These are phyloP conservation scores for Patagioenas fasciata DNA, from an alignment of 2,113 vertebrate genomes.

Conservation along the genomic window DNA sequence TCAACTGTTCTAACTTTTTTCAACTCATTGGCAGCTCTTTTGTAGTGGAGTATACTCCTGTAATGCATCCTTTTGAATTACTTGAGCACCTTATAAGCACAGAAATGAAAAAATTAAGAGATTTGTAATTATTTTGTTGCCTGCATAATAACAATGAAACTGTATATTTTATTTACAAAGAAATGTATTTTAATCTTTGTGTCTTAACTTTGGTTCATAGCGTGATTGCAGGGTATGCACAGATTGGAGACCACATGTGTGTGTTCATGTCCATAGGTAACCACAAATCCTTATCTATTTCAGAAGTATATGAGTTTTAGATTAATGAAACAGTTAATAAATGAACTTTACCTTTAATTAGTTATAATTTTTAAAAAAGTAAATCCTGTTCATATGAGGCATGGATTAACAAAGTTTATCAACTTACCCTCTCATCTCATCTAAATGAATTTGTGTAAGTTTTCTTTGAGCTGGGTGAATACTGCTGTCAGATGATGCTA, in stretches of 20 bases:
- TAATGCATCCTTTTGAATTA: neutral
- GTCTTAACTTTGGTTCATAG: neutral
- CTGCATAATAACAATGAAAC: neutral
- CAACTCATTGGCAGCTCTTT: neutral
- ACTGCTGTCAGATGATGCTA: neutral
- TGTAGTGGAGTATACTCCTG: neutral
- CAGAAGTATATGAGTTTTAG: neutral
- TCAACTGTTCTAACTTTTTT: neutral
- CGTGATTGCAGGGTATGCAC: neutral
- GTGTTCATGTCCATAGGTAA: neutral
- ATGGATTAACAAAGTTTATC: neutral
- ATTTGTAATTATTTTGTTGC: neutral
- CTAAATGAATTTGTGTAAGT: neutral
- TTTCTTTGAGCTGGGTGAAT: neutral
- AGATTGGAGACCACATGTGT: neutral
- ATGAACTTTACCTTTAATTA: neutral
- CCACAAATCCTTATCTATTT: neutral
- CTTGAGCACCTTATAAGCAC: neutral
- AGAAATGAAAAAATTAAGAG: neutral
- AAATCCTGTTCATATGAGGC: neutral
- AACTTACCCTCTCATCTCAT: neutral
- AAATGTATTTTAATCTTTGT: neutral
- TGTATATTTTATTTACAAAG: neutral
- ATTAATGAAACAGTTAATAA: neutral
- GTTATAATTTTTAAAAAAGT: neutral